A percentile compares a stretch with the other conserved stretches of the same genome.
These are phyloP conservation scores for Sycobia sp. DNA, from an alignment of 1,140 invertebrate genomes.

Conservation along the genomic window DNA sequence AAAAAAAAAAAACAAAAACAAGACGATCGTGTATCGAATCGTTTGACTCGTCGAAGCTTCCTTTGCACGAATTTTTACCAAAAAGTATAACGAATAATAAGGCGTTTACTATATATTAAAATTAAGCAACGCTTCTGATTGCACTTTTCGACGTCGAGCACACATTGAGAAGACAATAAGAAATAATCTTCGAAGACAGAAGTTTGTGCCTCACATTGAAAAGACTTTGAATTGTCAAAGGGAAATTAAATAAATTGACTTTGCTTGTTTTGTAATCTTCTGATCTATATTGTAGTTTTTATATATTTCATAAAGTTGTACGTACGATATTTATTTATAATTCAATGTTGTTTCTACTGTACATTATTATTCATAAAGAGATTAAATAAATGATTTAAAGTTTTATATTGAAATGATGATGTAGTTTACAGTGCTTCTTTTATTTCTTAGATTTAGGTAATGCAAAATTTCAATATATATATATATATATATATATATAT, in stretches of 20 bases:
- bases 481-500: too few species aligned
- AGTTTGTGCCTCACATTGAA: slow-evolving; percentile 7
- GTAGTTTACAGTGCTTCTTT: slow-evolving; percentile 2
- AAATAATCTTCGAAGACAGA: slow-evolving; percentile 3
- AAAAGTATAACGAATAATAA: slow-evolving; percentile 18
- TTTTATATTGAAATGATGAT: slow-evolving; percentile 22
- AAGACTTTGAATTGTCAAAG: neutral
- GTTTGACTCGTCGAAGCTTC: neutral
- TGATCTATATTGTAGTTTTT: slow-evolving; percentile 23
- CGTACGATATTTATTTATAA: slow-evolving; percentile 30
- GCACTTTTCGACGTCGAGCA: slow-evolving; percentile 8
- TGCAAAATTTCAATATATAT: too few species aligned
- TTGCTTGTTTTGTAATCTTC: slow-evolving; percentile 27
- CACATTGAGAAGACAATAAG: slow-evolving; percentile 26
- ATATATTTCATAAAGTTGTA: slow-evolving; percentile 19
- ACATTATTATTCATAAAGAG: slow-evolving; percentile 31
- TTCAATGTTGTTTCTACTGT: slow-evolving; percentile 31
- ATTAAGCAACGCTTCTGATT: slow-evolving; percentile 10
- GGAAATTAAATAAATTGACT: slow-evolving; percentile 22
- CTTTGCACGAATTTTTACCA: neutral
- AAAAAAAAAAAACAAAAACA: too few species aligned
- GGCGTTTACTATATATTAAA: slow-evolving; percentile 22
- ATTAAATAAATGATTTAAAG: slow-evolving; percentile 32
- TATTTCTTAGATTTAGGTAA: neutral
- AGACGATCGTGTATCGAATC: too few species aligned